Evolutionary conservation across 2,113 vertebrate genomes (phyloP).

Genomic region (Zingel zingel): DNA sequence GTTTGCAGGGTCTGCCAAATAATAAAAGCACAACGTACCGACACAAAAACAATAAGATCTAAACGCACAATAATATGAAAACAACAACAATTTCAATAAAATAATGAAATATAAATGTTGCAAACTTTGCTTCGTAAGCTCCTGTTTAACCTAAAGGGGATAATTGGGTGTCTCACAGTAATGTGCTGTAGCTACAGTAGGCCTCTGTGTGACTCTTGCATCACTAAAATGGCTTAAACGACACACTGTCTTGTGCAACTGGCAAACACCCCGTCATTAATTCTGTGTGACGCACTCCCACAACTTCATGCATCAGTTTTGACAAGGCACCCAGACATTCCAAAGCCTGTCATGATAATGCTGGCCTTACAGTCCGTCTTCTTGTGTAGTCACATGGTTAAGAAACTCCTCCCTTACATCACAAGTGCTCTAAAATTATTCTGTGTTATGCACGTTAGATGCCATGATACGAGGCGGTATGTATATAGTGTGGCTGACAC

Average conservation of each 20-base stretch:
- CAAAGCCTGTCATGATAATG: background rate
- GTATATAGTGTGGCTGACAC: background rate
- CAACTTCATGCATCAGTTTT: background rate
- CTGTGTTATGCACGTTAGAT: background rate
- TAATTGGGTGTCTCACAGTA: background rate
- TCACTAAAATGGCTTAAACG: slow-evolving; percentile 16
- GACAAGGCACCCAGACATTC: background rate
- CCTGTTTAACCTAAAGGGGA: background rate
- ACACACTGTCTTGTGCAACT: slow-evolving; percentile 8
- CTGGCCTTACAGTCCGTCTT: no score
- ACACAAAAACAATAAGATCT: background rate
- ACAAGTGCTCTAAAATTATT: slow-evolving; percentile 13
- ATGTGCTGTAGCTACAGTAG: background rate
- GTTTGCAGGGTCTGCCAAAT: background rate
- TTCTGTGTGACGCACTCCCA: background rate
- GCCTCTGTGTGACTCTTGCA: slow-evolving; percentile 1
- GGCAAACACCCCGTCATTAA: slow-evolving; percentile 13
- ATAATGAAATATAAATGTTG: background rate
- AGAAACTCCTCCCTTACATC: background rate
- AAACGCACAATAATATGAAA: background rate
- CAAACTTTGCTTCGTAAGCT: background rate
- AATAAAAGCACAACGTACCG: background rate
- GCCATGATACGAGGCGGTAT: background rate
- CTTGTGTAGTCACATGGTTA: background rate
- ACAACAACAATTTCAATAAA: background rate